Evolutionary conservation across 2,888 invertebrate genomes (phyloP).

Genomic region (Petrolisthes cinctipes): DNA sequence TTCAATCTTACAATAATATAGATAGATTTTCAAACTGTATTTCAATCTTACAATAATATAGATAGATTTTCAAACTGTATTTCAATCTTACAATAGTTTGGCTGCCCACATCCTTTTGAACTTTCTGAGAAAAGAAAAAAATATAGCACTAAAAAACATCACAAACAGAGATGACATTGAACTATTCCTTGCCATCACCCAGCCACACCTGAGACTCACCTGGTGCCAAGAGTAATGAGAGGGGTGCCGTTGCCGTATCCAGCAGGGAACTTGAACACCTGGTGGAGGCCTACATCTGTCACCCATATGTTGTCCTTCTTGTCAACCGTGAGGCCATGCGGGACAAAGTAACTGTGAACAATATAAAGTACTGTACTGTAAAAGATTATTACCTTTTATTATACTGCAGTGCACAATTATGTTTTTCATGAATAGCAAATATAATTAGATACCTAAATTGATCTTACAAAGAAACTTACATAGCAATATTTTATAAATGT

Average conservation of each 20-base stretch:
- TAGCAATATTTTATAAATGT: no score
- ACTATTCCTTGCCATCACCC: not conserved
- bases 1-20: no score
- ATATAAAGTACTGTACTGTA: no score
- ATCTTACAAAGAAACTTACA: no score
- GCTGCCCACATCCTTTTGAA: not conserved
- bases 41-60: no score
- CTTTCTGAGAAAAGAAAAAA: not conserved
- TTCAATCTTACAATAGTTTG: no score
- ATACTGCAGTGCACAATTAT: no score
- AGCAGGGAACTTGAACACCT: slow-evolving; percentile 73
- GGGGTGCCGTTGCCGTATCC: slow-evolving; percentile 62
- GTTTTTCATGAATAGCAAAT: no score
- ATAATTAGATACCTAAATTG: no score
- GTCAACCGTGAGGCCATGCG: slow-evolving; percentile 87
- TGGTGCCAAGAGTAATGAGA: slow-evolving; percentile 60
- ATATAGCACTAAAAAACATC: slow-evolving; percentile 27
- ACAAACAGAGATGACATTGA: not conserved
- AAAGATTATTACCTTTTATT: no score
- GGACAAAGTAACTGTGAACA: slow-evolving; percentile 75
- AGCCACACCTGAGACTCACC: slow-evolving; percentile 32
- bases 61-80: no score
- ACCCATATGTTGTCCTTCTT: slow-evolving; percentile 82
- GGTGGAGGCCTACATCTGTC: slow-evolving; percentile 89
- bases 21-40: no score